Conservation (phyloP, 2,797 vertebrate genomes). For the Lycodopsis pacificus region DNA sequence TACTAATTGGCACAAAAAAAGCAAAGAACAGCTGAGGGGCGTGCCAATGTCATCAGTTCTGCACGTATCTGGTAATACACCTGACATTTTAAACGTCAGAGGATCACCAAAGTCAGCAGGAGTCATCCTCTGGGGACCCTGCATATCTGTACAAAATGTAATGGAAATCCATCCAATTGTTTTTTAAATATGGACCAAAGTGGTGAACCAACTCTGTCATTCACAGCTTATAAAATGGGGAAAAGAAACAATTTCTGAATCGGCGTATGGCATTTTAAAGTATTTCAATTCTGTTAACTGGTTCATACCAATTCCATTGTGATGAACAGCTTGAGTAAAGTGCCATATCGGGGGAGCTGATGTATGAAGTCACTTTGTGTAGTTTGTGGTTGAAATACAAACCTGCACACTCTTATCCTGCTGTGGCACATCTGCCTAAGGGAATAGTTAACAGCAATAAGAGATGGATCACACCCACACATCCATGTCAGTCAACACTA, state of each 20-base stretch:
- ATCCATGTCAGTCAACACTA: background rate
- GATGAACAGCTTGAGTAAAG: background rate
- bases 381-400: background rate
- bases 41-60: background rate
- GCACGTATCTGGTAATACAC: background rate
- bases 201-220: background rate
- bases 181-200: background rate
- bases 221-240: background rate
- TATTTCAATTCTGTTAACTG: background rate
- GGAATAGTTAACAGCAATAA: background rate
- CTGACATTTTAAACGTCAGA: background rate
- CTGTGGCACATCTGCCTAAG: background rate
- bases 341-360: background rate
- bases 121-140: background rate
- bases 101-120: background rate
- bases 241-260: background rate
- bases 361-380: background rate
- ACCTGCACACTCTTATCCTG: background rate
- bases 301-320: background rate
- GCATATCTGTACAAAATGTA: background rate
- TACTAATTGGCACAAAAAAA: background rate
- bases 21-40: background rate
- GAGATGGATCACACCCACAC: background rate
- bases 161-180: background rate
- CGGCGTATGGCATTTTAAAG: background rate